phyloP scores from a whole-genome alignment of 2,113 vertebrate species.

The Proterorhinus semilunaris region DNA sequence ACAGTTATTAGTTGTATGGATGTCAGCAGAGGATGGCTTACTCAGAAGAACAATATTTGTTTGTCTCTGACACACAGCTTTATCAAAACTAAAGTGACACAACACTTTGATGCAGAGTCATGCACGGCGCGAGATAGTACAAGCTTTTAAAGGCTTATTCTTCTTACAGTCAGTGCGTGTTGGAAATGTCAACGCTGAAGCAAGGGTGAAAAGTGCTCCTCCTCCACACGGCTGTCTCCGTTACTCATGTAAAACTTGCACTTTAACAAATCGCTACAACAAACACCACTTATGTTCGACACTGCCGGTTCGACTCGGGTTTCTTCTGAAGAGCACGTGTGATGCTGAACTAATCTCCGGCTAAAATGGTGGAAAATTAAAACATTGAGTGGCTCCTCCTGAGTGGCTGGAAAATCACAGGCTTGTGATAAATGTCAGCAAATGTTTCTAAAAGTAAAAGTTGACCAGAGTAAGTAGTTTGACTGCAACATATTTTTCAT shows the following conservation, averaged over 20 bases:
- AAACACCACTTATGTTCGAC: constrained; percentile 44
- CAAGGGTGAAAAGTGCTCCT: constrained; percentile 23
- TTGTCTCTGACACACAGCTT: background rate
- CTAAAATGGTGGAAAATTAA: constrained; percentile 45
- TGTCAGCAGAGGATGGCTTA: background rate
- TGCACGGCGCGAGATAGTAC: constrained; percentile 11
- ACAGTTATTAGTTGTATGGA: background rate
- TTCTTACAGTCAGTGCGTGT: constrained; percentile 37
- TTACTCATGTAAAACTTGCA: constrained; percentile 26
- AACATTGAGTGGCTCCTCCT: constrained; percentile 28
- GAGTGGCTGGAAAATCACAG: background rate
- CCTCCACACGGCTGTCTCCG: constrained; percentile 16
- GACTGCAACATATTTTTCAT: too few species aligned
- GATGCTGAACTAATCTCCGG: constrained; percentile 40
- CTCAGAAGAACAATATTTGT: background rate
- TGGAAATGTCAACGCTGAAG: constrained; percentile 44
- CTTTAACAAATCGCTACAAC: constrained; percentile 51
- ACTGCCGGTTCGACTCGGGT: constrained; percentile 15
- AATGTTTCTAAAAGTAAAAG: background rate
- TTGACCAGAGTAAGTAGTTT: background rate
- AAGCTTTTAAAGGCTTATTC: constrained; percentile 30
- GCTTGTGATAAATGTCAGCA: background rate
- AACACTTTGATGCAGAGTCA: background rate
- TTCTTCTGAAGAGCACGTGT: constrained; percentile 29
- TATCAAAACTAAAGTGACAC: background rate